A percentile compares a stretch with the other conserved stretches of the same genome.
Conservation (phyloP, 2,888 invertebrate species). For the Spodoptera exigua region DNA sequence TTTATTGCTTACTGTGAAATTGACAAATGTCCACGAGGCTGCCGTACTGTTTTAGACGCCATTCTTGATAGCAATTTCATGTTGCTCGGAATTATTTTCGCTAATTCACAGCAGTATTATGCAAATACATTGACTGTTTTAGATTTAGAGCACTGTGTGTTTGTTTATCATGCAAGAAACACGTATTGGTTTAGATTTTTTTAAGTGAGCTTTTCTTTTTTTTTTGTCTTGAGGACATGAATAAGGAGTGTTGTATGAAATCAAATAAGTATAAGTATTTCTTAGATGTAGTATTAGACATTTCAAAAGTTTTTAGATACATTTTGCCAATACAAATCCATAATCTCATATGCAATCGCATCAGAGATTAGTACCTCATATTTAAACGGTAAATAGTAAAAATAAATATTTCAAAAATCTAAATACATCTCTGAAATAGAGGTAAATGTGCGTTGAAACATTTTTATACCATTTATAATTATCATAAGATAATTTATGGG, state of each 20-base stretch:
- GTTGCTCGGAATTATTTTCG: slow-evolving; percentile 18
- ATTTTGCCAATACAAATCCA: too few relatives aligned
- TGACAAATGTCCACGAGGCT: slow-evolving; percentile 48
- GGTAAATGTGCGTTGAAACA: slow-evolving; percentile 43
- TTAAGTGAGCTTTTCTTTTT: too few relatives aligned
- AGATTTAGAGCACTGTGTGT: not conserved
- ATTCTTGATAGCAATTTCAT: slow-evolving; percentile 34
- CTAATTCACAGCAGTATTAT: not conserved
- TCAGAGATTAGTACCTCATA: too few relatives aligned
- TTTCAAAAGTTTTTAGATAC: too few relatives aligned
- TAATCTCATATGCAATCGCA: too few relatives aligned
- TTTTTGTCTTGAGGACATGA: too few relatives aligned
- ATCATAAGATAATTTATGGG: slow-evolving; percentile 4
- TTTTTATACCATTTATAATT: slow-evolving; percentile 24
- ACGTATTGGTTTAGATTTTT: too few relatives aligned
- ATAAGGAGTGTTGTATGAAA: too few relatives aligned
- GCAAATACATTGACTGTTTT: not conserved
- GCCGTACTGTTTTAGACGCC: slow-evolving; percentile 32
- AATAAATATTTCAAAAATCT: not conserved
- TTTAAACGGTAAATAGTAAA: not conserved
- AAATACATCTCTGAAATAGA: slow-evolving; percentile 49
- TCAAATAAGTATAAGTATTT: too few relatives aligned
- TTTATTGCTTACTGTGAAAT: slow-evolving; percentile 60
- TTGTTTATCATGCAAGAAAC: too few relatives aligned
- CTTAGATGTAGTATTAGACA: too few relatives aligned